Percentiles rank a stretch among this genome's conserved stretches.
phyloP scores from a whole-genome alignment of 2,113 vertebrate species.

The Nothoprocta pentlandii region DNA sequence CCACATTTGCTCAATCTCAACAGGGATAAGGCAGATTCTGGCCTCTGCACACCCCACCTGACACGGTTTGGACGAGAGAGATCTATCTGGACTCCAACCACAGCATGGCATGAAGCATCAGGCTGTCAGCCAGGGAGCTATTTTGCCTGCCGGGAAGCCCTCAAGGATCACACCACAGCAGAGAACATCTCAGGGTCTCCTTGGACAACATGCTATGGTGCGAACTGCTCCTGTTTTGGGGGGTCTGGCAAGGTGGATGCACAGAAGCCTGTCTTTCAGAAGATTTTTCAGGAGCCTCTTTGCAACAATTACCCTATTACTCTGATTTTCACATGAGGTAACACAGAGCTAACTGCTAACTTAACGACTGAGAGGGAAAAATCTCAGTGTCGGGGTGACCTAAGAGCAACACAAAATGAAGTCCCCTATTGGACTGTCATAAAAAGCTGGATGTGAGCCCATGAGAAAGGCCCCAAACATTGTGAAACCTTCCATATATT shows the following conservation, averaged over 20 bases:
- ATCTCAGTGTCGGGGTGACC: not conserved
- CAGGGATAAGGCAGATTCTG: not conserved
- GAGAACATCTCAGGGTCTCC: not conserved
- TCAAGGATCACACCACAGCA: not conserved
- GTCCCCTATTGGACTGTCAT: not conserved
- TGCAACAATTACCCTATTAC: not conserved
- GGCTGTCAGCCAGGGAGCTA: not conserved
- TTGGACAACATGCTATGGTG: rapidly evolving
- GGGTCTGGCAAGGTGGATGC: not conserved
- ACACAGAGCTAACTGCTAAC: not conserved
- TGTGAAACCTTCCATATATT: not conserved
- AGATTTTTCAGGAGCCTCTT: not conserved
- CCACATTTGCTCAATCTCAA: rapidly evolving
- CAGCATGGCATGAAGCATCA: not conserved
- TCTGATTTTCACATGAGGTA: not conserved
- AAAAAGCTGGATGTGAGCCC: not conserved
- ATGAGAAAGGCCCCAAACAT: not conserved
- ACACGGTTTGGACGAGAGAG: not conserved
- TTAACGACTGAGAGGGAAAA: not conserved
- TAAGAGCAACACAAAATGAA: not conserved
- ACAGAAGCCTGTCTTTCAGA: rapidly evolving
- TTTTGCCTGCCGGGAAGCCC: not conserved
- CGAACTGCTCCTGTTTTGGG: not conserved
- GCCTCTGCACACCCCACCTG: rapidly evolving
- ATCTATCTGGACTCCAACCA: not conserved